A percentile compares a stretch with the other conserved stretches of the same genome.
Evolutionary conservation across 37 sponge, comb jelly and placozoan species (phyloP).

Genomic region (Bolinopsis microptera): DNA sequence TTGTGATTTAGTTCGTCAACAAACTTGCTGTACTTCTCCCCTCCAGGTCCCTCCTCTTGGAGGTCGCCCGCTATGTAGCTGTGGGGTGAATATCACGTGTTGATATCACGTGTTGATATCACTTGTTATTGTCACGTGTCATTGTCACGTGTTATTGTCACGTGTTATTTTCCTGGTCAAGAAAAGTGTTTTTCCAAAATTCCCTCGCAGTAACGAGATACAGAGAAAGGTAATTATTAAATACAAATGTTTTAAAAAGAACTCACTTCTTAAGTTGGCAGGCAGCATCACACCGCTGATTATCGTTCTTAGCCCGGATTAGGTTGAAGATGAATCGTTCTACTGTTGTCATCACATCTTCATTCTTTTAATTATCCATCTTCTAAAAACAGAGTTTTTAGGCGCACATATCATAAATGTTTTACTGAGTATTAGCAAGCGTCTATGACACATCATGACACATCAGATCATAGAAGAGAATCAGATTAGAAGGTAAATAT

Average conservation of each 20-base stretch:
- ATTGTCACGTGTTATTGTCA: not conserved
- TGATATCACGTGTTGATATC: not conserved
- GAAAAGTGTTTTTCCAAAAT: not conserved
- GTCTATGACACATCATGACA: too few relatives aligned
- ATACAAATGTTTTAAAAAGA: not conserved
- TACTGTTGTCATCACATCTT: constrained; percentile 5
- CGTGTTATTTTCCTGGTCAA: not conserved
- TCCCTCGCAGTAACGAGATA: too few relatives aligned
- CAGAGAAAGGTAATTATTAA: not conserved
- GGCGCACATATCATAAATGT: too few relatives aligned
- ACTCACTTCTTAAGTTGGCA: constrained; percentile 27
- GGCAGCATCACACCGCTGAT: constrained; percentile 39
- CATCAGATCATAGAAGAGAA: too few relatives aligned
- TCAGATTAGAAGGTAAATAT: too few relatives aligned
- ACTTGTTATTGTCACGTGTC: not conserved
- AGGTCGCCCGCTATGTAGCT: constrained; percentile 48
- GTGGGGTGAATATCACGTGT: not conserved
- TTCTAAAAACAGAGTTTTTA: too few relatives aligned
- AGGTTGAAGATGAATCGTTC: constrained; percentile 24
- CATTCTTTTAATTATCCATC: not conserved
- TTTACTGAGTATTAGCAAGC: too few relatives aligned
- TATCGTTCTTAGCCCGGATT: constrained; percentile 17
- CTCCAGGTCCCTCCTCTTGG: constrained; percentile 39
- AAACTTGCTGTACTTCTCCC: constrained; percentile 70
- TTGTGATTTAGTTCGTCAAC: constrained; percentile 80